Conservation (phyloP, 2,888 invertebrate genomes). For the Dusona sp. region DNA sequence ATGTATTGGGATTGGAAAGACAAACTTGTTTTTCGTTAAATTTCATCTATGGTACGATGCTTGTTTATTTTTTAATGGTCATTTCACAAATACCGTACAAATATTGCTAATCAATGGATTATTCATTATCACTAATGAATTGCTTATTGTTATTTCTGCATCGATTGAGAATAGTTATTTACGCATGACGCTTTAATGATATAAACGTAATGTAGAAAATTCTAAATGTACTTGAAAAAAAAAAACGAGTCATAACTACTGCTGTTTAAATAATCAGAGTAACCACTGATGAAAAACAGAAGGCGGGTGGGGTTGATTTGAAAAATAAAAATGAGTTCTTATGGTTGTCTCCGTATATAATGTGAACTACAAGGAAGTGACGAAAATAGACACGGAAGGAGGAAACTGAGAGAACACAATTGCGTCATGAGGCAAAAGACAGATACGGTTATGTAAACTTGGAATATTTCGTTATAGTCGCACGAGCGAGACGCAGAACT, state of each 20-base stretch:
- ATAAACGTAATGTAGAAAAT: not conserved
- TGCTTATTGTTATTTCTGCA: not conserved
- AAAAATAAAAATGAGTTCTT: conserved; percentile 17
- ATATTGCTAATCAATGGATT: not conserved
- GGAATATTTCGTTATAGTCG: conserved; percentile 51
- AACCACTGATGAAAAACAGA: conserved; percentile 29
- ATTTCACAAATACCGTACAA: not conserved
- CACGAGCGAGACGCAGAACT: conserved; percentile 20
- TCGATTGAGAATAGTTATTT: not conserved
- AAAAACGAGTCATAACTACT: not conserved
- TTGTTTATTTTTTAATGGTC: not conserved
- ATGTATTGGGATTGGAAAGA: not conserved
- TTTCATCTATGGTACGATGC: not conserved
- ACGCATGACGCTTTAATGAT: not conserved
- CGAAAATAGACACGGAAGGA: conserved; percentile 48
- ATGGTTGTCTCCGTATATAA: not conserved
- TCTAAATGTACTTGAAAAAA: not conserved
- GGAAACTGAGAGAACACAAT: conserved; percentile 50
- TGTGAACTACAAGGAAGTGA: conserved; percentile 37
- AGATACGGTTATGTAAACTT: conserved; percentile 65
- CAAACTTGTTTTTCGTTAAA: not conserved
- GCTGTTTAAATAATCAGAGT: conserved; percentile 28
- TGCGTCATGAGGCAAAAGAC: conserved; percentile 57
- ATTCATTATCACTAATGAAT: not conserved
- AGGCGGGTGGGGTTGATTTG: conserved; percentile 14